Conservation (phyloP, 2,797 vertebrate species). For the Acestrorhynchus altus region DNA sequence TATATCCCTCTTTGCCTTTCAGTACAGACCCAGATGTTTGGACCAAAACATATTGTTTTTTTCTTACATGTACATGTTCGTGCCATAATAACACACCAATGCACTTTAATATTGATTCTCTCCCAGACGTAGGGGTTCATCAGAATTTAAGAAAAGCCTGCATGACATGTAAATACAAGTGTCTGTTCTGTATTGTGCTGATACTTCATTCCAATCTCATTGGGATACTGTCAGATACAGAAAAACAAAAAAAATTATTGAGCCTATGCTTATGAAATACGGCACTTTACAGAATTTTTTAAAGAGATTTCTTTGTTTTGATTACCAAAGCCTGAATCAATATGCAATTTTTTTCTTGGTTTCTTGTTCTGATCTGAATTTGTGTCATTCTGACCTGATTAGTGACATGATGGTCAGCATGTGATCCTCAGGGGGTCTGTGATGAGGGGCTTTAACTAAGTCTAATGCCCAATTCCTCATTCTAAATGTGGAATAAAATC, state of each 20-base stretch:
- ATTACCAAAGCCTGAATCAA: conserved; percentile 58
- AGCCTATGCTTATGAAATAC: conserved; percentile 38
- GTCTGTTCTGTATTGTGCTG: conserved; percentile 51
- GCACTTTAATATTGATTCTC: conserved; percentile 64
- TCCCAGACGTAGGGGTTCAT: conserved; percentile 32
- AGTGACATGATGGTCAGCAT: conserved; percentile 28
- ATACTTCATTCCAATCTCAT: conserved; percentile 42
- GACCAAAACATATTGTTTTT: conserved; percentile 54
- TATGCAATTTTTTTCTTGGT: conserved; percentile 55
- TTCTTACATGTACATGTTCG: conserved; percentile 51
- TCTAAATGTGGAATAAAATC: conserved; percentile 30
- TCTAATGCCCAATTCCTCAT: conserved; percentile 25
- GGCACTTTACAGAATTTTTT: conserved; percentile 63
- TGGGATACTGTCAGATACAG: conserved; percentile 29
- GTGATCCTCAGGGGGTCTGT: conserved; percentile 34
- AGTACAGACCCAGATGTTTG: conserved; percentile 48
- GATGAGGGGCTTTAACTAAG: neutral
- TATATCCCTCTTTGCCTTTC: conserved; percentile 44
- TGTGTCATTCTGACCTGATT: conserved; percentile 29
- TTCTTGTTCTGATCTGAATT: conserved; percentile 35
- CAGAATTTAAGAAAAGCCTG: conserved; percentile 30
- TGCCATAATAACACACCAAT: conserved; percentile 60
- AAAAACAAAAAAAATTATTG: neutral
- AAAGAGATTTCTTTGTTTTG: conserved; percentile 50
- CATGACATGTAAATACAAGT: conserved; percentile 50